phyloP scores from a whole-genome alignment of 2,113 vertebrate genomes.

The Suricata suricatta region DNA sequence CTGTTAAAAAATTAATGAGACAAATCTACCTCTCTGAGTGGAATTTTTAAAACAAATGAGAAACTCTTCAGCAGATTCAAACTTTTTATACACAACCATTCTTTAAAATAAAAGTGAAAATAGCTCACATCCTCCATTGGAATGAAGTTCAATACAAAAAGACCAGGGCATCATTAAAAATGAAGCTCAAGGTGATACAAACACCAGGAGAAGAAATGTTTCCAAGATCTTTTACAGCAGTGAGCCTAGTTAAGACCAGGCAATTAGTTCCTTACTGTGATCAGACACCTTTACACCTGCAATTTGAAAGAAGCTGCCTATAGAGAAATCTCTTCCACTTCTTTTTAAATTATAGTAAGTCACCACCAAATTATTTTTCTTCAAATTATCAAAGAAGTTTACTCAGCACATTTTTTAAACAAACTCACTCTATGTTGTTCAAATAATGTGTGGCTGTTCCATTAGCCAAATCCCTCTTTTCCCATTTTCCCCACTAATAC shows the following conservation, averaged over 20 bases:
- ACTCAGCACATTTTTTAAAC: constrained; percentile 30
- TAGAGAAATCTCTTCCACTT: constrained; percentile 44
- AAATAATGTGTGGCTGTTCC: background rate
- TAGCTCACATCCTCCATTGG: background rate
- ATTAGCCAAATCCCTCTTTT: background rate
- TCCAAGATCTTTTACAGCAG: background rate
- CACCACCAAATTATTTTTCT: constrained; percentile 49
- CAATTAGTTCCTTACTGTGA: constrained; percentile 52
- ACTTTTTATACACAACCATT: background rate
- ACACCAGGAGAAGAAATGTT: constrained; percentile 20
- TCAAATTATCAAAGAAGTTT: constrained; percentile 20
- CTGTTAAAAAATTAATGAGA: background rate
- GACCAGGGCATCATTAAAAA: background rate
- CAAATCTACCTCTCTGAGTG: background rate
- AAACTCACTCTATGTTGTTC: background rate
- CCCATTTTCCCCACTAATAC: background rate
- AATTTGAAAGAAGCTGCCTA: background rate
- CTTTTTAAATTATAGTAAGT: constrained; percentile 43
- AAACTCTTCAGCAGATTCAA: constrained; percentile 1
- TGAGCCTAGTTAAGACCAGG: background rate
- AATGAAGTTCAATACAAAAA: constrained; percentile 16
- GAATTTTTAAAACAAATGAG: background rate
- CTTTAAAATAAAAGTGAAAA: constrained; percentile 2
- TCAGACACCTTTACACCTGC: constrained; percentile 32
- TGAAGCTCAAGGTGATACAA: constrained; percentile 11